Conservation (phyloP, 2,797 vertebrate species). For the Melanotaenia parkinsoni region DNA sequence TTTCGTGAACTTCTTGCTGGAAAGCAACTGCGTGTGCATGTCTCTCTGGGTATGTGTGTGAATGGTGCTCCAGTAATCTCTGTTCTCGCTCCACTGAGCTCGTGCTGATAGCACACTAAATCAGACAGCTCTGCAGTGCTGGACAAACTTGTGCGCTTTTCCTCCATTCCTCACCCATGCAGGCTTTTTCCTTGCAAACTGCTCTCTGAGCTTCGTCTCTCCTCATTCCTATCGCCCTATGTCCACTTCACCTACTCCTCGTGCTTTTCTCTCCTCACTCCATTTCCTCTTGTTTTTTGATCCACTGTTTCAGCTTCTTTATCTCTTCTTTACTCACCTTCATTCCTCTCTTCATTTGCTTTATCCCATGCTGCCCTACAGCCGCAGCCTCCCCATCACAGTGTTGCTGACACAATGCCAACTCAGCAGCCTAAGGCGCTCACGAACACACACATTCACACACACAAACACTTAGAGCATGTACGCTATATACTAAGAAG, state of each 20-base stretch:
- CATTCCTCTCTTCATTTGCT: constrained; percentile 12
- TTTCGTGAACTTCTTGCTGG: constrained; percentile 21
- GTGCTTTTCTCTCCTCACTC: not conserved
- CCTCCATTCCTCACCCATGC: constrained; percentile 14
- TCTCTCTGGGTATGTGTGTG: constrained; percentile 26
- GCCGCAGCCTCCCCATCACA: constrained; percentile 50
- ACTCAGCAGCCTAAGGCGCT: constrained; percentile 68
- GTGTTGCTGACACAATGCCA: constrained; percentile 74
- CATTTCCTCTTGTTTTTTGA: not conserved
- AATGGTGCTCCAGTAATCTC: constrained; percentile 57
- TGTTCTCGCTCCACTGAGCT: constrained; percentile 68
- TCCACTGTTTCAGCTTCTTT: not conserved
- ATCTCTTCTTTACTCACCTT: constrained; percentile 15
- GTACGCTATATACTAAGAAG: constrained; percentile 6
- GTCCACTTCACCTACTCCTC: constrained; percentile 14
- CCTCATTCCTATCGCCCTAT: constrained; percentile 29
- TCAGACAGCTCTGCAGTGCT: constrained; percentile 75
- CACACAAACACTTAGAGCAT: constrained; percentile 16
- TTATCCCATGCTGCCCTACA: constrained; percentile 53
- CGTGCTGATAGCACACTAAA: constrained; percentile 73
- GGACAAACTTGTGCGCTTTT: constrained; percentile 47
- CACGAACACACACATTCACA: constrained; percentile 30
- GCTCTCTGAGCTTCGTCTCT: constrained; percentile 26
- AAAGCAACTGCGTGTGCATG: constrained; percentile 34
- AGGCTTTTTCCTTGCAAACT: constrained; percentile 16